A percentile compares a stretch with the other conserved stretches of the same genome.
These are phyloP conservation scores for Agraylea sexmaculata DNA, from an alignment of 1,140 invertebrate genomes.

Conservation along the genomic window DNA sequence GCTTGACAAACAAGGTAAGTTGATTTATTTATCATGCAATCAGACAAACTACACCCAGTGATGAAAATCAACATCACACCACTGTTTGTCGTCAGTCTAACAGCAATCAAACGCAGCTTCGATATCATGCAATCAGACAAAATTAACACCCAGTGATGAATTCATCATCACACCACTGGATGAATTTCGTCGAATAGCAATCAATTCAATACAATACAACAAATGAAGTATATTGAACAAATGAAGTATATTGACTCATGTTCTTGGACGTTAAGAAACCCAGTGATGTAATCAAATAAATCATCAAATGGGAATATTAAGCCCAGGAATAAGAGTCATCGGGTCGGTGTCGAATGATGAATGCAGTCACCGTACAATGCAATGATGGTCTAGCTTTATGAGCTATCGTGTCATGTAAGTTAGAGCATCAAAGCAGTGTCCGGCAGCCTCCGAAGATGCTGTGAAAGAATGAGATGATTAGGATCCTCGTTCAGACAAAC, in stretches of 20 bases:
- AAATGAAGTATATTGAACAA: slow-evolving; percentile 1
- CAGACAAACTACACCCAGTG: slow-evolving; percentile 11
- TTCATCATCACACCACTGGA: too few relatives aligned
- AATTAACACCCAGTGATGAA: too few relatives aligned
- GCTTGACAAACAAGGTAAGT: slow-evolving; percentile 80
- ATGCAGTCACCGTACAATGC: not conserved
- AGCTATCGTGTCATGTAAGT: not conserved
- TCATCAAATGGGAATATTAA: too few relatives aligned
- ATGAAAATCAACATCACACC: slow-evolving; percentile 1
- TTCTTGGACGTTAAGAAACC: too few relatives aligned
- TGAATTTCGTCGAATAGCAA: slow-evolving; percentile 6
- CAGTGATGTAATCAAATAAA: too few relatives aligned
- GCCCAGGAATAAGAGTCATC: too few relatives aligned
- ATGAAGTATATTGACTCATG: not conserved
- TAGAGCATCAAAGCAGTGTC: slow-evolving; percentile 5
- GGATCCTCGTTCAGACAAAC: slow-evolving; percentile 1
- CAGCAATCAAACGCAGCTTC: slow-evolving; percentile 36
- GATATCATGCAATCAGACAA: too few relatives aligned
- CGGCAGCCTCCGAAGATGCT: not conserved
- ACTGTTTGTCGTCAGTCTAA: slow-evolving; percentile 3
- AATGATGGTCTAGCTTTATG: slow-evolving; percentile 9
- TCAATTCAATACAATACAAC: not conserved
- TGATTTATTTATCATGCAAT: not conserved
- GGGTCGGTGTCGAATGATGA: not conserved
- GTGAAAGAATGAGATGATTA: slow-evolving; percentile 1